A percentile compares a stretch with the other conserved stretches of the same genome.
Conservation (phyloP, 2,888 invertebrate species). For the Unio delphinus region DNA sequence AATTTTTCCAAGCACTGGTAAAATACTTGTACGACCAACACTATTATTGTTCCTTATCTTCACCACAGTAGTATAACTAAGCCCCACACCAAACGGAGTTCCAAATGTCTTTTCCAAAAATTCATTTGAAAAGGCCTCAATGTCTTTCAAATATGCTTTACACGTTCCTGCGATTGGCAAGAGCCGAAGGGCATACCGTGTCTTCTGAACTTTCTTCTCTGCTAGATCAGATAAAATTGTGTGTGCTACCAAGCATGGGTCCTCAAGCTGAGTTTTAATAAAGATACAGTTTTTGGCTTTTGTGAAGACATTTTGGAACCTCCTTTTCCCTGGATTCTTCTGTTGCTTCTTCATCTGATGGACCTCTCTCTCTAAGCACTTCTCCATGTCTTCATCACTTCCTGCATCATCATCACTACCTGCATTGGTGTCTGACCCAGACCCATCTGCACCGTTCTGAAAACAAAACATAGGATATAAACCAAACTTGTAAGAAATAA, state of each 20-base stretch:
- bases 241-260: constrained; percentile 82
- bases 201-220: constrained; percentile 80
- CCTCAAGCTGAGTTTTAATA: constrained; percentile 82
- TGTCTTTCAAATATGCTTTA: constrained; percentile 82
- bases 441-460: background rate
- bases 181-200: constrained; percentile 84
- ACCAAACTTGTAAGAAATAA: background rate
- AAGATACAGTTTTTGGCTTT: constrained; percentile 89
- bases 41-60: constrained; percentile 64
- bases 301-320: constrained; percentile 80
- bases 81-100: constrained; percentile 36
- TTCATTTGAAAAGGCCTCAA: constrained; percentile 78
- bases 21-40: constrained; percentile 77
- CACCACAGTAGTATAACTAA: constrained; percentile 54
- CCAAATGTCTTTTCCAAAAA: constrained; percentile 83
- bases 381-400: constrained; percentile 73
- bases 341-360: constrained; percentile 44
- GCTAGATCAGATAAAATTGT: constrained; percentile 83
- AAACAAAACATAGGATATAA: background rate
- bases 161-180: constrained; percentile 88
- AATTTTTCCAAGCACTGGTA: constrained; percentile 79
- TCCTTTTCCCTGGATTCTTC: constrained; percentile 32
- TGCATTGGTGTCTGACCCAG: background rate
- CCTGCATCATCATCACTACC: constrained; percentile 75
- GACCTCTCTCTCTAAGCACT: constrained; percentile 66